Base-by-base conservation (phyloP, 2,113 vertebrate genomes). In the Leuciscus idus region DNA sequence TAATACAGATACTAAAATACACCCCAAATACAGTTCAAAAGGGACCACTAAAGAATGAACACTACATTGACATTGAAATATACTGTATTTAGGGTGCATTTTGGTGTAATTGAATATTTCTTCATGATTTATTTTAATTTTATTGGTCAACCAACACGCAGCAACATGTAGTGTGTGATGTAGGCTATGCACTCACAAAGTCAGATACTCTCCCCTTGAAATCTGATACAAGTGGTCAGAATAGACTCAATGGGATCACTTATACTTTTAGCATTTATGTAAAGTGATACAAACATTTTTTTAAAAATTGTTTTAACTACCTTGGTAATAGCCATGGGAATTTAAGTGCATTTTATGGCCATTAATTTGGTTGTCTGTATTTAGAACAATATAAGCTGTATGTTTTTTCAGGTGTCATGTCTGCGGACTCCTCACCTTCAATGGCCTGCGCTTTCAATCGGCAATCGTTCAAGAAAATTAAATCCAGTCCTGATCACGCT, bases 371-470 rank as follows among this genome's bases (percentile, higher is more conserved):
- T 68, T 30, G 62, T 64, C 33, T 68, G 21, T 12, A 43, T 72
- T 43, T 39, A 73, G 70, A 73, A 73, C 68, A 39, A 72, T 9
- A 43, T 43, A n/a, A 72, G 68, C 36, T 72, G 36, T 23, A 72
- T 72, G 68, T 43, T 72, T 36, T 72, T 72, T 72, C 36, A 43
- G 36, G 68, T 72, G 68, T 39, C 17, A 2, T 70, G 33, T 72
- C 36, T 23, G 36, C 68, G 21, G 70, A 36, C 19, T n/a, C 68
- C 36, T 72, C 70, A n/a, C 36, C 70, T 73, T 43, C 70, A 12
- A 13, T 2, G 9, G 21, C 70, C 70, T n/a, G 36, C 21, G 11
- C 70, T 73, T 73, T 39, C 19, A 39, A n/a, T 19, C 70, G 39
- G 36, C 36, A 43, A 10, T 43, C 70, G 39, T n/a, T 43, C 70